Evolutionary conservation across 1,140 invertebrate species (phyloP).

Genomic region (Drosophila orena): DNA sequence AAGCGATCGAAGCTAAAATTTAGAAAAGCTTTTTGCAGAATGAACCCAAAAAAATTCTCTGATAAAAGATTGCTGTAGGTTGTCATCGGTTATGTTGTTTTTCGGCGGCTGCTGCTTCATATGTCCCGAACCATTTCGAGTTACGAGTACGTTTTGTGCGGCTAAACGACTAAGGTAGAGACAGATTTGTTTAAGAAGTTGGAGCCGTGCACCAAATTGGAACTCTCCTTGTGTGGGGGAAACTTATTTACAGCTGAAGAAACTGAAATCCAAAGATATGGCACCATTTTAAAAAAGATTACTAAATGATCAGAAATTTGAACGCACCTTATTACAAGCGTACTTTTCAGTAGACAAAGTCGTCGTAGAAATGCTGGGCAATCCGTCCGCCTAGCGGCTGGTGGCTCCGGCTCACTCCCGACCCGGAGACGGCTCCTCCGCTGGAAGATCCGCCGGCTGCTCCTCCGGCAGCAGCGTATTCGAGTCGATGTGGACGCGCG

Average conservation of each 20-base stretch:
- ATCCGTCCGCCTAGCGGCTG: slow-evolving; percentile 52
- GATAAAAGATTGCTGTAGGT: neutral
- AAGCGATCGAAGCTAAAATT: slow-evolving; percentile 3
- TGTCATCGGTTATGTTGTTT: slow-evolving; percentile 5
- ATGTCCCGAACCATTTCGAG: slow-evolving; percentile 39
- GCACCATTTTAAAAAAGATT: too few relatives aligned
- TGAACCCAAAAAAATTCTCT: neutral
- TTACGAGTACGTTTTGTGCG: slow-evolving; percentile 45
- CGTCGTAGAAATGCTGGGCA: slow-evolving; percentile 78
- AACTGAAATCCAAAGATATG: slow-evolving; percentile 31
- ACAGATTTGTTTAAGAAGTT: slow-evolving; percentile 56
- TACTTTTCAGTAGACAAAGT: slow-evolving; percentile 73
- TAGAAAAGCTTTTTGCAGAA: neutral
- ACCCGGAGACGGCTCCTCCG: slow-evolving; percentile 10
- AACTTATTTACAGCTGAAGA: slow-evolving; percentile 73
- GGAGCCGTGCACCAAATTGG: slow-evolving; percentile 51
- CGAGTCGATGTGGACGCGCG: slow-evolving; percentile 75
- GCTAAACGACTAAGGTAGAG: slow-evolving; percentile 61
- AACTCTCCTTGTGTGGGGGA: slow-evolving; percentile 43
- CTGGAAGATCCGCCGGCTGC: slow-evolving; percentile 30
- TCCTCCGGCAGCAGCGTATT: slow-evolving; percentile 72
- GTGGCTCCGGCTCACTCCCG: slow-evolving; percentile 30
- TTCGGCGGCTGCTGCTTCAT: slow-evolving; percentile 1
- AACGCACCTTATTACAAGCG: slow-evolving; percentile 51
- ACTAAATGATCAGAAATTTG: neutral